Base-by-base conservation (phyloP, 1,140 invertebrate species). In the Amphibalanus amphitrite region DNA sequence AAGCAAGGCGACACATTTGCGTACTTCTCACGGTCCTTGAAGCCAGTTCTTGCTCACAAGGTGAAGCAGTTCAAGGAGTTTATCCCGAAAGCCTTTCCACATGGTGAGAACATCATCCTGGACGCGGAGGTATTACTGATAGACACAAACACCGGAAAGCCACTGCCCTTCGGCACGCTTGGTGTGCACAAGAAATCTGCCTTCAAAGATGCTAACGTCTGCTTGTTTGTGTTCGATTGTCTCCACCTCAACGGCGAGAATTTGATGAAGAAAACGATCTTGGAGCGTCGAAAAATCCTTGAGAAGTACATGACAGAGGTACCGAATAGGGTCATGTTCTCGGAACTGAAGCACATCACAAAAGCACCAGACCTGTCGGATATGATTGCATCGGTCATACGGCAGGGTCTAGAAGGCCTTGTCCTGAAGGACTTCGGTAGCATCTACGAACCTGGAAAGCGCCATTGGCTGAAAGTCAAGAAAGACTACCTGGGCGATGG, bases 381-480 rank as follows among this genome's bases (percentile, higher is more conserved):
- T 29, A 77, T 77, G 74, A 77, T 77, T 29, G 72, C 74, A 3
- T 29, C 40, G 47, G 72, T 93, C 0, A 83, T 96, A 70, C 86
- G 87, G 77, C 80, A 90, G 72, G 91, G 92, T 20, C 80, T 96
- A 20, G 94, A 97, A 83, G 93, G 94, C 25, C 83, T 97, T 28
- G 92, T 97, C 0, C 80, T 97, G 0, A 97, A 97, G 79, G 90
- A 91, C 81, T 78, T 89, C 25, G 78, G 90, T 82, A 87, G 91
- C 77, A 86, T 85, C 70, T 96, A 96, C 81, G 91, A 95, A 78
- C 93, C 93, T 0, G 93, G 93, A 0, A 96, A 95, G 79, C 83
- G 93, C 29, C 92, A 94, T 79, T 96, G 93, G 94, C 78, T 96
- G 67, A 97, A 97, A 84, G 88, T 97, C 59, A 97, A 97, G 79